Evolutionary conservation across 2,888 invertebrate species (phyloP), one percentile per base, ranked within the genome.

Genomic region (Drosophila melanosoma): DNA sequence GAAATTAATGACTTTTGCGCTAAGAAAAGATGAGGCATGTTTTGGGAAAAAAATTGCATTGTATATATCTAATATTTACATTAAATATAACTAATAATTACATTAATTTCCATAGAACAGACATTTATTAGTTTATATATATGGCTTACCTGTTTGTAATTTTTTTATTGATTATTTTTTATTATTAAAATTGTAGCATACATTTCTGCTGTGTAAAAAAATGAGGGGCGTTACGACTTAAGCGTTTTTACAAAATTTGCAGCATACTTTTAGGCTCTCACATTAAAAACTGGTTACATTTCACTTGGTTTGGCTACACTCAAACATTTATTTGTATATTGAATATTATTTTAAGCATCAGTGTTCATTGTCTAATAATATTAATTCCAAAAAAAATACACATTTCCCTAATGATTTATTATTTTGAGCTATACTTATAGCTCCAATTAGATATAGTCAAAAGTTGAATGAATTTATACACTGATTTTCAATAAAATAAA

Each of bases 101-200:
- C 29, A 29, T 29, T 29, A 29, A 29, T 29, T 29, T 6, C 29
- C 5, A 29, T 29, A 29, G 29, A 29, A 26, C 26, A 26, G 26
- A 29, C 29, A 29, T 5, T 29, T 29, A 3, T 29, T 29, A 29
- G 4, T 29, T 29, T 29, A 29, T 29, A 29, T 29, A 5, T 29
- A 29, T 29, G 29, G 29, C 29, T 26, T 26, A 5, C 26, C 5
- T 26, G 26, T 1, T 29, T 29, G 29, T 29, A 29, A 29, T 29
- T 29, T 5, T 0, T 29, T 29, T 26, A 26, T 26, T 29, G 29
- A 29, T 6, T 6, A 29, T 29, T 29, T 29, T 6, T 6, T 29
- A 29, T 29, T 29, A 29, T 29, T 29, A 29, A 29, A 29, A 29
- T 29, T 35, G 15, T 53, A 45, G 74, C 74, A 64, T 74, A 74